These are phyloP conservation scores for Clarias pachynema DNA, from an alignment of 2,797 vertebrate species.

Conservation along the genomic window DNA sequence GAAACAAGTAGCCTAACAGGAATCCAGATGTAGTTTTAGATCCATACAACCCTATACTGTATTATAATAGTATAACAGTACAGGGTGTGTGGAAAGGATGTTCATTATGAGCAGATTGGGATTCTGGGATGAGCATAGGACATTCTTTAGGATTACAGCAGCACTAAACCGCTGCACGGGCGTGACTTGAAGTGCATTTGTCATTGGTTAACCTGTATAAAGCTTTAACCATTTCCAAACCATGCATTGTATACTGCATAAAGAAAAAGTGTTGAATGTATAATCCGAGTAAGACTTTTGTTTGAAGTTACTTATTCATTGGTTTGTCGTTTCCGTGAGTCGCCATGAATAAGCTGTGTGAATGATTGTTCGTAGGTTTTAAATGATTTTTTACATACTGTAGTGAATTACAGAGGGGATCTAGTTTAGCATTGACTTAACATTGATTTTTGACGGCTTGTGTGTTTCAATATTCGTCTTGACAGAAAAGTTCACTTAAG, in stretches of 20 bases:
- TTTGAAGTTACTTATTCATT: constrained; percentile 6
- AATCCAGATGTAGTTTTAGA: background rate
- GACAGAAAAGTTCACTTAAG: background rate
- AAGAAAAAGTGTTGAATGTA: background rate
- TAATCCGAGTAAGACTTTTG: background rate
- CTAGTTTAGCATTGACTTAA: background rate
- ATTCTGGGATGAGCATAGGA: background rate
- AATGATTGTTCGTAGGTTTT: background rate
- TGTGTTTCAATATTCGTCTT: background rate
- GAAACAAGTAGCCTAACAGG: background rate
- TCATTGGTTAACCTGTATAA: background rate
- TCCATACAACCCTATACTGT: no score
- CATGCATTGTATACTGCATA: background rate
- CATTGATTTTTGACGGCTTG: background rate
- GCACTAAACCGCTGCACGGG: background rate
- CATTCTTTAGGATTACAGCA: background rate
- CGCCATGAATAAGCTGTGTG: background rate
- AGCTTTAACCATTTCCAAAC: background rate
- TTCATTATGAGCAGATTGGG: background rate
- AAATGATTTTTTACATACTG: background rate
- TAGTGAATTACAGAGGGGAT: background rate
- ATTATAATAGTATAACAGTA: background rate
- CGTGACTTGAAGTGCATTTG: background rate
- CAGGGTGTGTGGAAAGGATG: background rate
- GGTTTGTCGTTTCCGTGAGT: background rate